Evolutionary conservation across 1,140 invertebrate species (phyloP).

Genomic region (Campoletis sonorensis): DNA sequence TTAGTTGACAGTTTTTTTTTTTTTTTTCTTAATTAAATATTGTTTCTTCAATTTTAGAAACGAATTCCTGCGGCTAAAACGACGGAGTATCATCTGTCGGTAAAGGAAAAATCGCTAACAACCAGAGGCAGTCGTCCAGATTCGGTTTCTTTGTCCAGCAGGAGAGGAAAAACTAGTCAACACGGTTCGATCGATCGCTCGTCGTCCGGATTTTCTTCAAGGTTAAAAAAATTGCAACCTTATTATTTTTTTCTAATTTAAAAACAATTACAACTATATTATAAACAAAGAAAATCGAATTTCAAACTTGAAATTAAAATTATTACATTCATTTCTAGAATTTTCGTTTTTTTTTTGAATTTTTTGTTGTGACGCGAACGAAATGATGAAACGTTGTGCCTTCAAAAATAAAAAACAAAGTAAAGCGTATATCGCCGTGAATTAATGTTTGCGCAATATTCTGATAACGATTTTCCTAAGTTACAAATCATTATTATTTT

Average conservation of each 20-base stretch:
- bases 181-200: constrained; percentile 53
- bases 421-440: neutral
- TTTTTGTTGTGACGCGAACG: too few relatives aligned
- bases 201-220: constrained; percentile 47
- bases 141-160: neutral
- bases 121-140: neutral
- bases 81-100: constrained; percentile 46
- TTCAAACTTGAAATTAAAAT: neutral
- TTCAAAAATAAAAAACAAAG: neutral
- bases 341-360: too few relatives aligned
- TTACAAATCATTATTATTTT: too few relatives aligned
- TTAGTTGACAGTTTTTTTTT: constrained; percentile 22
- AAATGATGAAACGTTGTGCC: too few relatives aligned
- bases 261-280: too few relatives aligned
- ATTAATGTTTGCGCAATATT: neutral
- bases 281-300: too few relatives aligned
- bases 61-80: constrained; percentile 49
- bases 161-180: constrained; percentile 47
- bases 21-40: too few relatives aligned
- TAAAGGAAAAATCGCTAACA: constrained; percentile 32
- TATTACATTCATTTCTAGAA: too few relatives aligned
- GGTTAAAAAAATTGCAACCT: constrained; percentile 37
- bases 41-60: too few relatives aligned
- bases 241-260: too few relatives aligned
- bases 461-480: neutral